Evolutionary conservation across 1,140 invertebrate species (phyloP).

Genomic region (Chelonus insularis): DNA sequence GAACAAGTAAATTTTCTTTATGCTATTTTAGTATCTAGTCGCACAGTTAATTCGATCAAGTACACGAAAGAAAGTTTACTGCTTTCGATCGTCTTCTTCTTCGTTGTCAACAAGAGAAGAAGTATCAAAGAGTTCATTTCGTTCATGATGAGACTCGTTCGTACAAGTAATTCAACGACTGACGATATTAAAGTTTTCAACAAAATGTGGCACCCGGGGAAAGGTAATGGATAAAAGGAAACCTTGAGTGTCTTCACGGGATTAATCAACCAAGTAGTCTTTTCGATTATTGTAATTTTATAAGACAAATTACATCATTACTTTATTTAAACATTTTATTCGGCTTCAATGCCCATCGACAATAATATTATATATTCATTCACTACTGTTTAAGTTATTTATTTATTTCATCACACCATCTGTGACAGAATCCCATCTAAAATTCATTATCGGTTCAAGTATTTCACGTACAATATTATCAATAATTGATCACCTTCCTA

Average conservation of each 20-base stretch:
- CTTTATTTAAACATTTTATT: too few species aligned
- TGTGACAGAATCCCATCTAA: too few species aligned
- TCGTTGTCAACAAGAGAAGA: slow-evolving; percentile 9
- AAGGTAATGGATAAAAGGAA: neutral
- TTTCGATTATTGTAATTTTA: neutral
- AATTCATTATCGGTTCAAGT: too few species aligned
- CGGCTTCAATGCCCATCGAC: too few species aligned
- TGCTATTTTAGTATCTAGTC: neutral
- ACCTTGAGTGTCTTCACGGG: slow-evolving; percentile 9
- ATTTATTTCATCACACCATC: too few species aligned
- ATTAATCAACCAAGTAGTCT: slow-evolving; percentile 25
- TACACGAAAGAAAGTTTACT: slow-evolving; percentile 27
- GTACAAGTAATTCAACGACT: slow-evolving; percentile 21
- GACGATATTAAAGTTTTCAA: slow-evolving; percentile 18
- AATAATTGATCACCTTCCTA: too few species aligned
- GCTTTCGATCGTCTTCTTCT: slow-evolving; percentile 24
- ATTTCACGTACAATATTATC: too few species aligned
- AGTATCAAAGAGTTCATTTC: slow-evolving; percentile 21
- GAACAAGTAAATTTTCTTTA: slow-evolving; percentile 5
- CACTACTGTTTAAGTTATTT: too few species aligned
- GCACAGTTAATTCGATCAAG: slow-evolving; percentile 29
- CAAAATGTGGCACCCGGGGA: neutral
- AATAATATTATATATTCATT: too few species aligned
- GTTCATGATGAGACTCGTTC: slow-evolving; percentile 8
- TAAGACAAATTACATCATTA: neutral